Evolutionary conservation across 2,113 vertebrate genomes (phyloP), one percentile per base, ranked within the genome.

Genomic region (Halcyon malimbica): DNA sequence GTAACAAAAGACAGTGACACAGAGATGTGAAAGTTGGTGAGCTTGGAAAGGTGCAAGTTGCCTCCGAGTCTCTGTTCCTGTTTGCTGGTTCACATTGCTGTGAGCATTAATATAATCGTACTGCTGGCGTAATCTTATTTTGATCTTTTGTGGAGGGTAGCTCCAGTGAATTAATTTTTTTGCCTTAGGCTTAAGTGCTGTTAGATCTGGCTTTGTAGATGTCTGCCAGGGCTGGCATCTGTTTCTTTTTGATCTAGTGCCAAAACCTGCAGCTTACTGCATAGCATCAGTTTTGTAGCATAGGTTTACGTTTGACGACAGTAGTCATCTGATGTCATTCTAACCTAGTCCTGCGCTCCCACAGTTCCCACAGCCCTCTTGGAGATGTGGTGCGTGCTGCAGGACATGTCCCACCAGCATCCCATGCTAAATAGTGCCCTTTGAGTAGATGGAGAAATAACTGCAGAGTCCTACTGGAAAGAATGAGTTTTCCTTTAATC

Each of bases 61-160:
- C 67, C 35, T 89, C 48, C 1, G 5, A 75, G 53, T 42, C 18
- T 62, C 81, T 39, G 56, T 81, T 94, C 81, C 33, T 33, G 51
- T 94, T 94, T 96, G 73, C 83, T 83, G 81, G 11, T 60, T 91
- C 93, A 37, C 68, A 75, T 91, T 91, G 84, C 85, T 90, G 42
- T 0, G 6, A 77, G 84, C 78, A 85, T 96, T 95, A 95, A 85
- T 93, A 5, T 85, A 95, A 94, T 95, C 41, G 4, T 83, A 51
- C 71, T 96, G 82, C 26, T 96, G 90, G 82, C 48, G 63, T 95
- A 95, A 90, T 94, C 94, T 91, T 77, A 69, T 94, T 96, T 96
- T 96, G 82, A 91, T 96, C 96, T 96, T 96, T n/a, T 79, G 75
- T 70, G 59, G 94, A 89, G 74, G 67, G 87, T 76, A 83, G 67